Conservation (phyloP, 2,797 vertebrate species). For the Martes flavigula region DNA sequence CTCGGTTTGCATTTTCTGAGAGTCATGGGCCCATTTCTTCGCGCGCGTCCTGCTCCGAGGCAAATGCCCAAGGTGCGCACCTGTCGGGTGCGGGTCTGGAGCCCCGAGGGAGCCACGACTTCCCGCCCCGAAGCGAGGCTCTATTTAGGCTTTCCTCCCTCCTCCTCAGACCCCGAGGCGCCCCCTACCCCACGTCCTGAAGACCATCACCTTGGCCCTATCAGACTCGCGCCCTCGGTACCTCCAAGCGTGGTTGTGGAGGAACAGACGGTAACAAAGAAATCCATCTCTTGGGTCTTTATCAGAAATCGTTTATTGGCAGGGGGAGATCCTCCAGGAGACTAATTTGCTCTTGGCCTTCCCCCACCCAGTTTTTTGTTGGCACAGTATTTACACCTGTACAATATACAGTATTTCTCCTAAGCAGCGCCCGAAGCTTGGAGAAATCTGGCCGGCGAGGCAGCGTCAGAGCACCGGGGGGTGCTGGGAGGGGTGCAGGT, state of each 20-base stretch:
- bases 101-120: background rate
- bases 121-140: background rate
- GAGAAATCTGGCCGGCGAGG: background rate
- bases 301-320: constrained; percentile 67
- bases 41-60: accelerated
- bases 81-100: background rate
- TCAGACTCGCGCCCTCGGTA: background rate
- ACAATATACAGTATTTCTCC: constrained; percentile 11
- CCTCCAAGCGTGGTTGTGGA: background rate
- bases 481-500: constrained; percentile 92
- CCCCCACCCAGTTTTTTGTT: background rate
- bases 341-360: background rate
- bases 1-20: background rate
- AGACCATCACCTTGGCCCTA: background rate
- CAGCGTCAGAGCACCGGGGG: constrained; percentile 83
- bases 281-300: constrained; percentile 25
- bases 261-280: constrained; percentile 27
- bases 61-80: background rate
- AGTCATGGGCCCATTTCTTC: background rate
- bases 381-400: constrained; percentile 56
- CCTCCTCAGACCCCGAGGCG: no score
- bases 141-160: accelerated
- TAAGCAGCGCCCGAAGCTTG: background rate
- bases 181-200: background rate
- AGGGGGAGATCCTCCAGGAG: background rate